Base-by-base conservation (phyloP, 2,888 invertebrate species). In the Nomada flava region DNA sequence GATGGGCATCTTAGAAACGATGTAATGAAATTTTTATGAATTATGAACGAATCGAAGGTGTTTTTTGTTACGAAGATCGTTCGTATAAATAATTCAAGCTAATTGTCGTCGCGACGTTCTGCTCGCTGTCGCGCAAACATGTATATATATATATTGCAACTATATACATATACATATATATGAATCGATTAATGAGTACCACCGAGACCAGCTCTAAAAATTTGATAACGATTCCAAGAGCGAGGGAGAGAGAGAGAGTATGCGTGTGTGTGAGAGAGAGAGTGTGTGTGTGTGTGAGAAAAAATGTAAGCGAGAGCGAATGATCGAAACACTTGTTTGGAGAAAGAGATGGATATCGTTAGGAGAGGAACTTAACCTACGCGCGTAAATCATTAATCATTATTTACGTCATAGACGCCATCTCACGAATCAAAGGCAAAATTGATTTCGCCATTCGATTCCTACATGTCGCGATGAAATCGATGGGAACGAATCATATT, bases 351-450 rank as follows among this genome's bases (percentile, higher is more conserved):
- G 71, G 71, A 62, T 52, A 76, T 69, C 15, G 20, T 3, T 70
- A 52, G 50, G 73, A 70, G 69, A 69, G 44, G 55, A 62, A 79
- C 15, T 42, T 26, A 72, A 79, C 11, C 60, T 73, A 73, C 42
- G 65, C 72, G 84, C 84, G 85, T 87, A 75, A 79, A 86, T 87
- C 86, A 89, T 89, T 89, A 84, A 74, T 90, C 88, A 86, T 89
- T 87, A 26, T 26, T 85, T 72, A 82, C 86, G 88, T 84, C 85
- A 77, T 42, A 50, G 53, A 74, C 83, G 85, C 82, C 91, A 91
- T 91, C 92, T 92, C 91, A 91, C 79, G 87, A 90, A 89, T 87
- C 88, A 89, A 90, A 90, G 85, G 76, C 29, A 47, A 88, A 89
- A 88, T 89, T 91, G 81, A 60, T 88, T 88, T 88, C 70, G 82